These are phyloP conservation scores for Brachionus calyciflorus DNA, from an alignment of 1,140 invertebrate species.

Conservation along the genomic window DNA sequence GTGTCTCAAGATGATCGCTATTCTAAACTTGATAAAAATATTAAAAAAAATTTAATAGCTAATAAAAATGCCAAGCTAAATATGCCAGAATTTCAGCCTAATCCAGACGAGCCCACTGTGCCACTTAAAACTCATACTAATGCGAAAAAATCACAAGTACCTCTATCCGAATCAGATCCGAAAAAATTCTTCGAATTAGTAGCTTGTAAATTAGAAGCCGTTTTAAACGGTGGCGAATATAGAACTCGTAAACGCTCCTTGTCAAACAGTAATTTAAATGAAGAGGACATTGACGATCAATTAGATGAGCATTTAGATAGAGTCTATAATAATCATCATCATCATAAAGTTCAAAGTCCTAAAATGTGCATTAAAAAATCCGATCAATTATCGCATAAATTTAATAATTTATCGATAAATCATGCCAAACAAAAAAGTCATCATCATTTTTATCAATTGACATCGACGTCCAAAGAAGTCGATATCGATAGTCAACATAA, in stretches of 20 bases:
- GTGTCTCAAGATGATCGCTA: neutral
- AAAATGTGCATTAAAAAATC: constrained; percentile 32
- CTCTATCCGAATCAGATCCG: constrained; percentile 8
- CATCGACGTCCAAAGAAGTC: constrained; percentile 35
- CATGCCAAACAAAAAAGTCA: neutral
- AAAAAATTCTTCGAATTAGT: constrained; percentile 34
- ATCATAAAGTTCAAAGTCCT: constrained; percentile 35
- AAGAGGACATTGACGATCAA: neutral
- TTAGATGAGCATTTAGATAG: constrained; percentile 30
- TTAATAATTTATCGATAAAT: neutral
- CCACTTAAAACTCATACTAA: neutral
- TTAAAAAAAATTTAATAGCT: constrained; percentile 13
- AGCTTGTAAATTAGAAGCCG: neutral
- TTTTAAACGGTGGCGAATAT: neutral
- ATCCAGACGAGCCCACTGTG: neutral
- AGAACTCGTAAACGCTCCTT: neutral
- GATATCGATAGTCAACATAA: constrained; percentile 44
- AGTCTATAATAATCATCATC: no score
- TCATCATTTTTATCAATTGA: constrained; percentile 40
- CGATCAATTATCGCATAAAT: neutral
- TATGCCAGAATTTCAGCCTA: neutral
- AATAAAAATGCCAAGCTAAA: constrained; percentile 1
- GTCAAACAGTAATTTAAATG: constrained; percentile 13
- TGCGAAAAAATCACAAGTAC: neutral
- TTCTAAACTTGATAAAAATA: constrained; percentile 28